Evolutionary conservation across 1,140 invertebrate species (phyloP).

Genomic region (Macrostomum lignano): DNA sequence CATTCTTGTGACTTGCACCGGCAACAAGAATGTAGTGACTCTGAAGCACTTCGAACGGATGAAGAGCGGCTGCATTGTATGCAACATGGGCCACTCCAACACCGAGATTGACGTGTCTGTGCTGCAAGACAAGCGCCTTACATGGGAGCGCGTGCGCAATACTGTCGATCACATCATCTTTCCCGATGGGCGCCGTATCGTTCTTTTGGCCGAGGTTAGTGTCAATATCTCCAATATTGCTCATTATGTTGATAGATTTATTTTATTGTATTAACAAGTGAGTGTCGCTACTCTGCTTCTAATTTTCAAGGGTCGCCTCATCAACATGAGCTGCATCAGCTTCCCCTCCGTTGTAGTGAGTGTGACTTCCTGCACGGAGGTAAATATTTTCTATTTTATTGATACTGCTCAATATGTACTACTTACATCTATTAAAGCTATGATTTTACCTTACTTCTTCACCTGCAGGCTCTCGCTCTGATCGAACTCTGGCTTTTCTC

Average conservation of each 20-base stretch:
- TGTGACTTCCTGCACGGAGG: conserved; percentile 33
- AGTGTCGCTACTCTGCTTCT: too few relatives aligned
- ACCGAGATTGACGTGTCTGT: conserved; percentile 70
- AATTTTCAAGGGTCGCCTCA: conserved; percentile 69
- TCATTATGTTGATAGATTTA: too few relatives aligned
- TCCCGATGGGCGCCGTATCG: conserved; percentile 45
- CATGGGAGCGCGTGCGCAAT: conserved; percentile 82
- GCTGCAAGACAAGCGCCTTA: conserved; percentile 60
- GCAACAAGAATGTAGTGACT: conserved; percentile 80
- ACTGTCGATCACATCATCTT: conserved; percentile 90
- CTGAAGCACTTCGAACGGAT: conserved; percentile 79
- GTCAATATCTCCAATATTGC: background rate
- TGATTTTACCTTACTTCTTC: conserved; percentile 7
- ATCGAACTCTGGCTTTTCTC: conserved; percentile 90
- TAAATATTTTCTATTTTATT: too few relatives aligned
- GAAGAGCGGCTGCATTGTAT: conserved; percentile 80
- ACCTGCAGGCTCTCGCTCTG: conserved; percentile 45
- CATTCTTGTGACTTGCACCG: conserved; percentile 73
- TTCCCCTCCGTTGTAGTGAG: conserved; percentile 68
- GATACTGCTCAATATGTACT: too few relatives aligned
- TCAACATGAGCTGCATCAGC: conserved; percentile 81
- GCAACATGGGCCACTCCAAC: conserved; percentile 93
- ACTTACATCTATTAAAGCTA: background rate
- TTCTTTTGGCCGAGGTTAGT: conserved; percentile 46
- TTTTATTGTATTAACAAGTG: too few relatives aligned